Conservation (phyloP, 1,140 invertebrate species). For the Zaprionus lachaisei region DNA sequence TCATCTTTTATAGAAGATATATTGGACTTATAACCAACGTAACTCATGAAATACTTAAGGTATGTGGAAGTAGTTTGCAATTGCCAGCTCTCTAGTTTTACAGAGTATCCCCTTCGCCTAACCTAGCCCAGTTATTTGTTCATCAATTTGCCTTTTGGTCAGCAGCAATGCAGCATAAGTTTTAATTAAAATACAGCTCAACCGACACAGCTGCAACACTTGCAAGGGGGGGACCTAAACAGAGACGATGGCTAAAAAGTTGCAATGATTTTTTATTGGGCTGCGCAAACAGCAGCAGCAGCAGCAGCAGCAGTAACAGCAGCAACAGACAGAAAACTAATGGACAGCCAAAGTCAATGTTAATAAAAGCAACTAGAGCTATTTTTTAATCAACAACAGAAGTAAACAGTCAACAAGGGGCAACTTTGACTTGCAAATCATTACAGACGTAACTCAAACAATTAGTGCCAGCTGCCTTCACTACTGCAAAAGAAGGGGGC, state of each 20-base stretch:
- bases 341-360: conserved; percentile 54
- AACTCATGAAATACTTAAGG: too few species aligned
- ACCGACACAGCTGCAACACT: conserved; percentile 46
- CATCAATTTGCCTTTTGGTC: conserved; percentile 22
- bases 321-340: conserved; percentile 43
- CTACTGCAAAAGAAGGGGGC: conserved; percentile 55
- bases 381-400: conserved; percentile 79
- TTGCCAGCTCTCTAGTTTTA: background rate
- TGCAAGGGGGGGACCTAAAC: background rate
- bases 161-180: conserved; percentile 56
- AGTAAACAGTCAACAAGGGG: conserved; percentile 52
- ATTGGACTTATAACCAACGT: too few species aligned
- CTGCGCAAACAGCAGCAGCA: conserved; percentile 24
- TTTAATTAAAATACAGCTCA: conserved; percentile 72
- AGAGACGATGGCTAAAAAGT: conserved; percentile 36
- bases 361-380: conserved; percentile 49
- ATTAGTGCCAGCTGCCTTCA: conserved; percentile 76
- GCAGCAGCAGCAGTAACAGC: conserved; percentile 8
- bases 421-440: conserved; percentile 82
- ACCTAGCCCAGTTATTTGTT: background rate
- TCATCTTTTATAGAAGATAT: too few species aligned
- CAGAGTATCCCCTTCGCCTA: background rate
- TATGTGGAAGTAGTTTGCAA: too few species aligned
- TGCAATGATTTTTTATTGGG: conserved; percentile 36
- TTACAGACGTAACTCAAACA: conserved; percentile 82